phyloP scores from a whole-genome alignment of 2,113 vertebrate genomes.

The Malurus alboscapulatus region DNA sequence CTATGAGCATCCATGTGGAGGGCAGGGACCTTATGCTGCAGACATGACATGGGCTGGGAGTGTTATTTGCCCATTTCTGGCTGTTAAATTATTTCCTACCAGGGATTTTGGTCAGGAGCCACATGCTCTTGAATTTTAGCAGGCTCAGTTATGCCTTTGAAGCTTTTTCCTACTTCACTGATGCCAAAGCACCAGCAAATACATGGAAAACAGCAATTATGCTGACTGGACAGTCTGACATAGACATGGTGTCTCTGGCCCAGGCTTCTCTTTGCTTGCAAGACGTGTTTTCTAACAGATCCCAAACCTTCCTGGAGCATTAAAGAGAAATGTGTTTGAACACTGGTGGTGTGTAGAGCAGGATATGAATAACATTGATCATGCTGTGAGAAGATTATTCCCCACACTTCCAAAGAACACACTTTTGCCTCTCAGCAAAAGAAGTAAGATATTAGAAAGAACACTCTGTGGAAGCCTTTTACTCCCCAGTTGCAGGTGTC shows the following conservation, averaged over 20 bases:
- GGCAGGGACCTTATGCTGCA: neutral
- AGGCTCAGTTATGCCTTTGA: neutral
- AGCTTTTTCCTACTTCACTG: neutral
- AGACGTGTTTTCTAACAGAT: neutral
- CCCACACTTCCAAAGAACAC: neutral
- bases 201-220: neutral
- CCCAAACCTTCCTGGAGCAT: neutral
- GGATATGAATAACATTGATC: neutral
- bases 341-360: neutral
- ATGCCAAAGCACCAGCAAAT: neutral
- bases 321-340: neutral
- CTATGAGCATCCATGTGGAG: neutral
- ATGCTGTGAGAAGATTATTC: neutral
- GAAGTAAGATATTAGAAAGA: neutral
- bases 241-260: neutral
- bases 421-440: neutral
- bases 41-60: neutral
- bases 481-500: neutral
- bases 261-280: neutral
- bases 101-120: neutral
- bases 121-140: neutral
- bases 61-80: neutral
- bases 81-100: neutral
- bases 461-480: neutral
- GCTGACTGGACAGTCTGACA: neutral